Base-by-base conservation (phyloP, 2,888 invertebrate genomes). In the Lottia gigantea region DNA sequence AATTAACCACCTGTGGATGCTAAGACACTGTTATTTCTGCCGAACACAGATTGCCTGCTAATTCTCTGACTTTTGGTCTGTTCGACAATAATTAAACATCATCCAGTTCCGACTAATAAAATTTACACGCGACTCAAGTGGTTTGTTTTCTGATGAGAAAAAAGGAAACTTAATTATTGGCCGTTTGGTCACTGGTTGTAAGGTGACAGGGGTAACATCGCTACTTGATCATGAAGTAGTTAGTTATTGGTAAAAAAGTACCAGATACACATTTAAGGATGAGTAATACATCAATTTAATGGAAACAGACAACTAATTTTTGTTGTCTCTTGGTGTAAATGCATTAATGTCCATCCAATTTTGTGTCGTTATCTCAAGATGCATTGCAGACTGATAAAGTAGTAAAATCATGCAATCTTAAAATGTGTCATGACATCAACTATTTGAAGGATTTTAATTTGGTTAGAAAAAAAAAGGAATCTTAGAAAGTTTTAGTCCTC, bases 231-330 rank as follows among this genome's bases (percentile, higher is more conserved):
- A 55, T 23, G 14, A 55, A 23, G 19, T 23, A 55, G 55, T 55
- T 19, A 23, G 23, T 23, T 23, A 11, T 11, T 23, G 55, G 19
- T 4, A 55, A 55, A 55, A 55, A 55, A 55, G 23, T 23, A 55
- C 55, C 55, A 55, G 55, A 55, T 55, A 55, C 55, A 55, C 55
- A 55, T 55, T 55, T 55, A 55, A 23, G 55, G 55, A 55, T 55
- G 55, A 55, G 55, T 55, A 55, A 55, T 55, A 55, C 55, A 19
- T 55, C 55, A 55, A 19, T 19, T 55, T 55, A 55, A 55, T 55
- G 23, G 23, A 23, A 55, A 55, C 55, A 23, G 55, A 55, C 55
- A 55, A 55, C 55, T 55, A 55, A 55, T 55, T 55, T 55, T 55
- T 55, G 19, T 55, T 14, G 55, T 55, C 55, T 23, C 55, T 55